phyloP scores from a whole-genome alignment of 1,140 invertebrate genomes.

The Apis cerana region DNA sequence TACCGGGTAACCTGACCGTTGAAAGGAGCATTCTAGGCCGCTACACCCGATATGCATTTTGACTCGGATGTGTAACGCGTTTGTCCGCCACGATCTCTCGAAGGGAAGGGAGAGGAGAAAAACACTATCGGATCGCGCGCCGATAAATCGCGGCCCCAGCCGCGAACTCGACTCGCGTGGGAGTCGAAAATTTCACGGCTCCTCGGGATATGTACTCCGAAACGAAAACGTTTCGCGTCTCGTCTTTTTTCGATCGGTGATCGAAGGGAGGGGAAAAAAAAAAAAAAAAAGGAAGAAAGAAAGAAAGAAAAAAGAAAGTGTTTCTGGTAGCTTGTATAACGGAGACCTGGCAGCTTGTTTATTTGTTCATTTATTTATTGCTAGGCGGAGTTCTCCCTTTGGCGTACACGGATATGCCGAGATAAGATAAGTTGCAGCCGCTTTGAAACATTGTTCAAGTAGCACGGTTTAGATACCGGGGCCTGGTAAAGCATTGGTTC shows the following conservation, averaged over 20 bases:
- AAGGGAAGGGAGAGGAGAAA: not conserved
- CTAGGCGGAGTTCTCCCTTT: constrained; percentile 1
- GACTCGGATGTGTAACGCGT: constrained; percentile 17
- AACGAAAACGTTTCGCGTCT: not conserved
- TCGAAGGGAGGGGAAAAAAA: no score
- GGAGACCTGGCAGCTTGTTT: constrained; percentile 6
- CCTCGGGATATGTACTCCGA: accelerated
- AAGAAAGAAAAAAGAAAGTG: not conserved
- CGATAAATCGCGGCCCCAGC: not conserved
- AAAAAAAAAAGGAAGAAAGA: no score
- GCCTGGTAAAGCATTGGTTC: not conserved
- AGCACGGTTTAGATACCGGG: not conserved
- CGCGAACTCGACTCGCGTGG: not conserved
- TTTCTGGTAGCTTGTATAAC: not conserved
- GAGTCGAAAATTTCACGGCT: constrained; percentile 8
- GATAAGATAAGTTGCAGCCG: constrained; percentile 21
- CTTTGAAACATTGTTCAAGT: constrained; percentile 2
- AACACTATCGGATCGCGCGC: not conserved
- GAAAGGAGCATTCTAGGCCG: constrained; percentile 74
- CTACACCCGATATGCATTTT: constrained; percentile 56
- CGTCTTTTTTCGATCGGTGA: no score
- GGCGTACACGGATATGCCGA: not conserved
- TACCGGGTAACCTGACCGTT: constrained; percentile 64
- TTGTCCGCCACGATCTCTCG: not conserved
- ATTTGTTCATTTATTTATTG: constrained; percentile 18